Base-by-base conservation (phyloP, 1,140 invertebrate species). In the Bombus difficillimus region DNA sequence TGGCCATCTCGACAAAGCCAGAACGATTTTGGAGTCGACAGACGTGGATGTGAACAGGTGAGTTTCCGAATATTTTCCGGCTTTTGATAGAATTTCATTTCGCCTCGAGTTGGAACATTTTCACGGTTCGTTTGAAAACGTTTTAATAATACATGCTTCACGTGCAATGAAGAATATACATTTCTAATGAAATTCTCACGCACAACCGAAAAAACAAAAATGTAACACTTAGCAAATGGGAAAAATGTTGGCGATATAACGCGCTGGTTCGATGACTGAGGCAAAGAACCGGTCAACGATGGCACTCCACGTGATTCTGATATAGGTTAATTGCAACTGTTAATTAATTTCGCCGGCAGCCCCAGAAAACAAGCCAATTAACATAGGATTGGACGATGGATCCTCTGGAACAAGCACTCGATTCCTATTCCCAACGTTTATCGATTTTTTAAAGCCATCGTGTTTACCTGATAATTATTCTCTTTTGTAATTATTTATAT, bases 41-140 rank as follows among this genome's bases (percentile, higher is more conserved):
- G 97, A 98, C 93, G 97, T 98, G 8, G 97, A 99, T 94, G 97
- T 99, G 39, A 99, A 99, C 95, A 98, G 98, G 98, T 99, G 96
- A 95, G 95, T 34, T 83, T 22, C 6, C 32, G 9, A 3, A 18
- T 62, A 39, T 59, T 53, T 53, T 57, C 22, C 25, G 2, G 9
- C 3, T n/a, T 76, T 76, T n/a, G 9, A 68, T 66, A 5, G 39
- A 62, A 77, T 39, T 15, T 18, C 74, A 9, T 41, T 22, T 8
- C 3, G 1, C 9, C 18, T 34, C 1, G 39, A 41, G n/a, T 32
- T 28, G 64, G 10, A 53, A 34, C 25, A 12, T 62, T 39, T 64
- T 28, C 39, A 37, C 68, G 34, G 3, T 25, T 22, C 66, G 3
- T 22, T 25, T 37, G 15, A 10, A 69, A 69, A 37, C 18, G 15